Conservation (phyloP, 2,888 invertebrate species). For the Erpobdella octoculata region DNA sequence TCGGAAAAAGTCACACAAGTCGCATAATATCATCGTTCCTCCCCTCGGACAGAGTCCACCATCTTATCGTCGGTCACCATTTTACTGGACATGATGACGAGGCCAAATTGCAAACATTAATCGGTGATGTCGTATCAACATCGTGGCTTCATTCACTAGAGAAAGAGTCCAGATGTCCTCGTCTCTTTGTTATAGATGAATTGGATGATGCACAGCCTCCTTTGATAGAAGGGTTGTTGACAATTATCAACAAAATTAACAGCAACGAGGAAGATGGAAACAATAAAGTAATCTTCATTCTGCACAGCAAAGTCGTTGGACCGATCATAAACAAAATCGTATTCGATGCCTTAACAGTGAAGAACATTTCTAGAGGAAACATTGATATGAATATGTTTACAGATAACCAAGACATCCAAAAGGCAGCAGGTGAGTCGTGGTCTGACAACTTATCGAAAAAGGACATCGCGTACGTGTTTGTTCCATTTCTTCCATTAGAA, state of each 20-base stretch:
- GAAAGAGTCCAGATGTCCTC: not conserved
- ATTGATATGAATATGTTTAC: not conserved
- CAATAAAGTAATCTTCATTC: not conserved
- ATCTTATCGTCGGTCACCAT: not conserved
- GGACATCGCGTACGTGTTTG: not conserved
- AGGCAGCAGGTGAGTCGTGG: not conserved
- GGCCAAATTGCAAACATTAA: not conserved
- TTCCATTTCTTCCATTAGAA: conserved; percentile 6
- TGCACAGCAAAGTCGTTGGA: not conserved
- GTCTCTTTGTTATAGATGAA: not conserved
- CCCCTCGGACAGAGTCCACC: not conserved
- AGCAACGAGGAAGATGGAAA: not conserved
- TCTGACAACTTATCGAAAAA: not conserved
- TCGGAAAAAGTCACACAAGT: not conserved
- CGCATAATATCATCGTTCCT: not conserved
- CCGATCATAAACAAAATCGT: not conserved
- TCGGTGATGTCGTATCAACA: not conserved
- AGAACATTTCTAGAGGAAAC: not conserved
- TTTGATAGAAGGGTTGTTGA: not conserved
- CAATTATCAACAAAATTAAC: not conserved
- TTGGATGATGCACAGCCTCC: not conserved
- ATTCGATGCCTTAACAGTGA: not conserved
- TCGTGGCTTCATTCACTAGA: not conserved
- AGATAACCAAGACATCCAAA: not conserved
- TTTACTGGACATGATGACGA: not conserved